phyloP scores from a whole-genome alignment of 2,797 vertebrate species.

The Florisuga fusca region DNA sequence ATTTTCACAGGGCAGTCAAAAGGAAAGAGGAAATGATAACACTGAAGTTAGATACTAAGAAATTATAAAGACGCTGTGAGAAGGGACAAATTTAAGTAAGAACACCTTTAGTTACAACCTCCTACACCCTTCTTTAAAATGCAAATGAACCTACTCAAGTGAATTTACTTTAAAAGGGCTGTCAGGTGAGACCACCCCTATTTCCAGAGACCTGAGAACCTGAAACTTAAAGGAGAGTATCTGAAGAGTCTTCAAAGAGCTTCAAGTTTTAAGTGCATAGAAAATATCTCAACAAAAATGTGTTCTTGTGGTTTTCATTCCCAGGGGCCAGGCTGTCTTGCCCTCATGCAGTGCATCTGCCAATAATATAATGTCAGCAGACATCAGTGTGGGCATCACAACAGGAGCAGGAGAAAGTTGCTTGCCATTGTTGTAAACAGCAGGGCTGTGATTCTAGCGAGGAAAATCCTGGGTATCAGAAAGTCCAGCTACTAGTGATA shows the following conservation, averaged over 20 bases:
- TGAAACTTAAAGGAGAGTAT: neutral
- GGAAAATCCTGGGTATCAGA: neutral
- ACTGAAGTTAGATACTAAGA: neutral
- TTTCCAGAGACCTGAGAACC: neutral
- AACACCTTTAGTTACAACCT: conserved; percentile 7
- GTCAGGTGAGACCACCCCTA: neutral
- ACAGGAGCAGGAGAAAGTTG: neutral
- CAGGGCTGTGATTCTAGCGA: neutral
- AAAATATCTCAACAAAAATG: neutral
- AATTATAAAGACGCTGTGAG: neutral
- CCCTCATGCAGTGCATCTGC: neutral
- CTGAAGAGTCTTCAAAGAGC: neutral
- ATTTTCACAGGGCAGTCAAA: neutral
- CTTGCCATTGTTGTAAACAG: neutral
- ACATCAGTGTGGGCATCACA: neutral
- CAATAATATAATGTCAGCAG: neutral
- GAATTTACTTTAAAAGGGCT: neutral
- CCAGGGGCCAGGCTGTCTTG: neutral
- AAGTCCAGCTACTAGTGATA: neutral
- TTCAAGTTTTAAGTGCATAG: neutral
- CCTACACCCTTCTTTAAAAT: conserved; percentile 27
- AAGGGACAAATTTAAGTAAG: neutral
- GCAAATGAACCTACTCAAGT: neutral
- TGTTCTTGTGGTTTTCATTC: neutral
- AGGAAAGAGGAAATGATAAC: neutral